phyloP scores from a whole-genome alignment of 2,113 vertebrate genomes.

The Collichthys lucidus region DNA sequence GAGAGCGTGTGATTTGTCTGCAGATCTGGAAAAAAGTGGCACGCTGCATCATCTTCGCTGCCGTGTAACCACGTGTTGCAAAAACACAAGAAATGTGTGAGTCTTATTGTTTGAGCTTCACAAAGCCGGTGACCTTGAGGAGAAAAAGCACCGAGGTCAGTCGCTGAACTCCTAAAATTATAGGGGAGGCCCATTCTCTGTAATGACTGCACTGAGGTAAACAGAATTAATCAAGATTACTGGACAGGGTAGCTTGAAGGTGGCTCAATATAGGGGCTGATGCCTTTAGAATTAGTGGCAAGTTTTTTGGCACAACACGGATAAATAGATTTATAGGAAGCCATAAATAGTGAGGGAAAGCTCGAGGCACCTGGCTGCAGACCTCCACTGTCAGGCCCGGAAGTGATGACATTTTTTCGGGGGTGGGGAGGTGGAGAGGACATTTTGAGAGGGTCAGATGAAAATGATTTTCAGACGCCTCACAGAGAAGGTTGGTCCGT shows the following conservation, averaged over 20 bases:
- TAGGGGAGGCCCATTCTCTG: conserved; percentile 45
- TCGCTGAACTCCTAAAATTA: conserved; percentile 63
- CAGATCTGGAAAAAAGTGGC: conserved; percentile 9
- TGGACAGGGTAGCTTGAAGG: conserved; percentile 49
- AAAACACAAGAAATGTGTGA: neutral
- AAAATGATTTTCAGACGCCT: no score
- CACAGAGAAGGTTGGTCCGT: no score
- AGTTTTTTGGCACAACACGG: conserved; percentile 28
- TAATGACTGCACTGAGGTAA: conserved; percentile 70
- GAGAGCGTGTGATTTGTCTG: conserved; percentile 48
- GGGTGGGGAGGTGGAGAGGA: no score
- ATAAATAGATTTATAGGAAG: conserved; percentile 74
- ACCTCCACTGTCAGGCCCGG: no score
- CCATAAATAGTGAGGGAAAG: conserved; percentile 73
- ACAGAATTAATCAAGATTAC: conserved; percentile 82
- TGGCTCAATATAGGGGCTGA: conserved; percentile 45
- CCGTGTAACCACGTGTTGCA: conserved; percentile 1
- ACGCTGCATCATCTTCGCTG: conserved; percentile 14
- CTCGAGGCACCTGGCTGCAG: no score
- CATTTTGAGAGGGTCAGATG: no score
- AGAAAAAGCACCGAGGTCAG: conserved; percentile 36
- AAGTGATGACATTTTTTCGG: no score
- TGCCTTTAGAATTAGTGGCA: conserved; percentile 30
- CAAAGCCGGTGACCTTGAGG: conserved; percentile 28
- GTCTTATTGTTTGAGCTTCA: neutral